phyloP scores from a whole-genome alignment of 1,140 invertebrate genomes.

The Planococcus citri region DNA sequence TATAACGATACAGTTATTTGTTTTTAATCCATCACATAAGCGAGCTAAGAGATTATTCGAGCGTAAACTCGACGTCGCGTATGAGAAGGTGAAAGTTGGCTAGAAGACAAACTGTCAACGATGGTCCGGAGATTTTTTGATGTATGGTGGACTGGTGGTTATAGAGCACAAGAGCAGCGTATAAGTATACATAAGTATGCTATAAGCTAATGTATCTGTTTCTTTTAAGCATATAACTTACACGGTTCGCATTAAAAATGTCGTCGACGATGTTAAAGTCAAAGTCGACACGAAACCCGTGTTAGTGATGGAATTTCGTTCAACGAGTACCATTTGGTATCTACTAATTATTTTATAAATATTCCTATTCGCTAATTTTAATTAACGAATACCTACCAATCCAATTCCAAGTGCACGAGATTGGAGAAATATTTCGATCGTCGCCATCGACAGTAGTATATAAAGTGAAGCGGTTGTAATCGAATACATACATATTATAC shows the following conservation, averaged over 20 bases:
- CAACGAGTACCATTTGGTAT: not conserved
- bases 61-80: slow-evolving; percentile 4
- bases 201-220: too few species aligned
- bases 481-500: too few species aligned
- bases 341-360: too few species aligned
- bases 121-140: slow-evolving; percentile 11
- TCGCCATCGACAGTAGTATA: too few species aligned
- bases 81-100: slow-evolving; percentile 12
- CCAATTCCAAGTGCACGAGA: too few species aligned
- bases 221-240: not conserved
- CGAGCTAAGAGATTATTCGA: slow-evolving; percentile 15
- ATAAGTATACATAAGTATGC: too few species aligned
- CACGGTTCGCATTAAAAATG: slow-evolving; percentile 11
- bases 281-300: too few species aligned
- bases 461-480: too few species aligned
- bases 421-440: too few species aligned
- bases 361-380: too few species aligned
- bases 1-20: not conserved
- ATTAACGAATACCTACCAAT: too few species aligned
- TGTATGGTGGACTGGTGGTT: slow-evolving; percentile 9
- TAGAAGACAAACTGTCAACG: slow-evolving; percentile 14
- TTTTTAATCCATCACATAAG: not conserved
- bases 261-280: slow-evolving; percentile 14
- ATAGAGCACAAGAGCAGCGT: not conserved
- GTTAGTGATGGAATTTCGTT: not conserved